phyloP scores from a whole-genome alignment of 2,888 invertebrate genomes.

The Acronicta leporina region DNA sequence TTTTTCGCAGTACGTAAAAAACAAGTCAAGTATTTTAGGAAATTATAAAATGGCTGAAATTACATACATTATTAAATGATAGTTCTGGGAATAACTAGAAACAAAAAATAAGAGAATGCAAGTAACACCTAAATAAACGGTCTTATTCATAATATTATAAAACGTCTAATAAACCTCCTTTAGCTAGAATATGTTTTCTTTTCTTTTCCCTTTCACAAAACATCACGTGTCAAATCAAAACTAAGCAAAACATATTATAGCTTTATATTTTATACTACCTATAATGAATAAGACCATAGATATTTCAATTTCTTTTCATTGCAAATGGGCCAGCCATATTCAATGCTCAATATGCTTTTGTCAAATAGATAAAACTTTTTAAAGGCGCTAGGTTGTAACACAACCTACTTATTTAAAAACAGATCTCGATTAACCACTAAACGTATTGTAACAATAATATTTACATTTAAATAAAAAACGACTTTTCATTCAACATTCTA shows the following conservation, averaged over 20 bases:
- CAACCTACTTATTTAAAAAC: constrained; percentile 75
- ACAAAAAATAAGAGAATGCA: constrained; percentile 49
- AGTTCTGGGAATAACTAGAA: background rate
- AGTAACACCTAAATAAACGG: constrained; percentile 24
- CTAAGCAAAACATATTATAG: too few relatives aligned
- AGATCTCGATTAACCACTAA: constrained; percentile 82
- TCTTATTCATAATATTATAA: too few relatives aligned
- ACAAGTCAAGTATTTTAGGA: too few relatives aligned
- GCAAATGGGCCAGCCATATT: constrained; percentile 70
- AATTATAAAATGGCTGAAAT: background rate
- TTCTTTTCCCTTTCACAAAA: too few relatives aligned
- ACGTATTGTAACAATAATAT: constrained; percentile 75
- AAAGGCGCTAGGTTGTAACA: constrained; percentile 61
- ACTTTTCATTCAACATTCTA: constrained; percentile 52
- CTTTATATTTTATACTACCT: too few relatives aligned
- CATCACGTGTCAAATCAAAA: too few relatives aligned
- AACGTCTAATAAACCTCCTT: too few relatives aligned
- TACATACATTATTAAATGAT: background rate
- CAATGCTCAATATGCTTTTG: constrained; percentile 63
- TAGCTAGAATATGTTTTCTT: too few relatives aligned
- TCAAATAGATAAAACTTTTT: constrained; percentile 70
- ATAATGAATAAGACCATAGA: constrained; percentile 17
- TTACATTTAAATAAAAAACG: constrained; percentile 72
- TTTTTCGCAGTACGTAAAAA: too few relatives aligned
- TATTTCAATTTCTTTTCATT: constrained; percentile 53